A percentile compares a stretch with the other conserved stretches of the same genome.
Evolutionary conservation across 2,888 invertebrate genomes (phyloP).

Genomic region (Pharmacophagus antenor): DNA sequence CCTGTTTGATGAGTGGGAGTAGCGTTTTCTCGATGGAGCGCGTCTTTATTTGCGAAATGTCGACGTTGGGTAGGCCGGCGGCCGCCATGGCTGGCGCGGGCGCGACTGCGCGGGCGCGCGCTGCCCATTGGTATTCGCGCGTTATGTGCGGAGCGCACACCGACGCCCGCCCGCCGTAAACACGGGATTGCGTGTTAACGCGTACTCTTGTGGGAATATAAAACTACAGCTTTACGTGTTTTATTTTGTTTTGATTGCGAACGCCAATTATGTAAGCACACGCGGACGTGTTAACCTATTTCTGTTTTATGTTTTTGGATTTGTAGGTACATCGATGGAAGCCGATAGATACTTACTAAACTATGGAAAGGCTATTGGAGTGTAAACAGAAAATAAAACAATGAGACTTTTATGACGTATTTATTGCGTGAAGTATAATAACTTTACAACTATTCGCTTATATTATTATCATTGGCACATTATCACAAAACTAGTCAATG

Average conservation of each 20-base stretch:
- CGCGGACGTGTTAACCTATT: conserved; percentile 36
- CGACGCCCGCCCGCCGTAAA: conserved; percentile 38
- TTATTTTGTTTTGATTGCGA: conserved; percentile 63
- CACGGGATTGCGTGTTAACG: conserved; percentile 52
- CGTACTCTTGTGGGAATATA: conserved; percentile 58
- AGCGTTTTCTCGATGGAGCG: conserved; percentile 97
- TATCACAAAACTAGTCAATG: conserved; percentile 80
- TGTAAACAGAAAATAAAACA: conserved; percentile 30
- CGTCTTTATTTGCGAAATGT: conserved; percentile 91
- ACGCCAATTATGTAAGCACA: conserved; percentile 47
- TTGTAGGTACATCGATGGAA: conserved; percentile 10
- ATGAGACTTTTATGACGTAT: conserved; percentile 37
- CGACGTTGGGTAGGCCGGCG: conserved; percentile 80
- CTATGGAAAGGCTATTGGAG: background rate
- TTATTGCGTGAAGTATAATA: conserved; percentile 40
- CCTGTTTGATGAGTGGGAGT: conserved; percentile 96
- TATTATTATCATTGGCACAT: conserved; percentile 79
- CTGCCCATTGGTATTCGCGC: conserved; percentile 50
- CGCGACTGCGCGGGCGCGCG: conserved; percentile 60
- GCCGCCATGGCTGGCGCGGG: conserved; percentile 81
- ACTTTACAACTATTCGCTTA: conserved; percentile 41
- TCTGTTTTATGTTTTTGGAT: conserved; percentile 25
- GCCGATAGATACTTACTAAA: background rate
- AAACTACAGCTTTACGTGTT: conserved; percentile 62
- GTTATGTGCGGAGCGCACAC: conserved; percentile 38